Conservation (phyloP, 2,113 vertebrate genomes). For the Macroglossus sobrinus region DNA sequence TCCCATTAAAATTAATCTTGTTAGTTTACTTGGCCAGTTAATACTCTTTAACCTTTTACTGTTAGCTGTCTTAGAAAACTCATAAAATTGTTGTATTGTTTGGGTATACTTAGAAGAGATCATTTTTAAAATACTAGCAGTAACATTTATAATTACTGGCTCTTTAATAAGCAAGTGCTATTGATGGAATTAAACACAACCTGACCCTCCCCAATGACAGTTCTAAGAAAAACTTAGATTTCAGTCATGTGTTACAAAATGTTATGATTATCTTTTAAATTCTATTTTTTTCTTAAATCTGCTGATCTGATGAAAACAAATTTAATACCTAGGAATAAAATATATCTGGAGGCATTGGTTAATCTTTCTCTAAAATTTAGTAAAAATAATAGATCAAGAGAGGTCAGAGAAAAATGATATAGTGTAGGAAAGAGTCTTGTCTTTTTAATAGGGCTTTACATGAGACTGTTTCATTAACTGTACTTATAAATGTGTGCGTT, state of each 20-base stretch:
- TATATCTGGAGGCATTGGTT: background rate
- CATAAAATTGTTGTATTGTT: background rate
- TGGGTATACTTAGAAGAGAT: background rate
- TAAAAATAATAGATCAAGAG: background rate
- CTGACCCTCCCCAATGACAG: background rate
- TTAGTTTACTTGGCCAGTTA: background rate
- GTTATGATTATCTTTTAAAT: background rate
- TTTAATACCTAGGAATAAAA: background rate
- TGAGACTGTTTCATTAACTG: background rate
- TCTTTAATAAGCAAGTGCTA: background rate
- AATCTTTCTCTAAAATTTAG: background rate
- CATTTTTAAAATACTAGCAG: background rate
- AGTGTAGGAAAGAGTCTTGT: background rate
- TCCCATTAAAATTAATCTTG: background rate
- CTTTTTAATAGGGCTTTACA: background rate
- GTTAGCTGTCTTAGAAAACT: background rate
- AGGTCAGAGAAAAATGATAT: background rate
- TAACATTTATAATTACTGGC: background rate
- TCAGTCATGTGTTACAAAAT: background rate
- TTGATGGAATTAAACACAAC: background rate
- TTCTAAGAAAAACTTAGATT: background rate
- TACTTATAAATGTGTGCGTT: background rate
- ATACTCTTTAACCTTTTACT: background rate
- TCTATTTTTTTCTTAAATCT: constrained; percentile 37
- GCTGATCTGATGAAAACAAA: background rate